Evolutionary conservation across 2,888 invertebrate species (phyloP).

Genomic region (Petrolisthes cinctipes): DNA sequence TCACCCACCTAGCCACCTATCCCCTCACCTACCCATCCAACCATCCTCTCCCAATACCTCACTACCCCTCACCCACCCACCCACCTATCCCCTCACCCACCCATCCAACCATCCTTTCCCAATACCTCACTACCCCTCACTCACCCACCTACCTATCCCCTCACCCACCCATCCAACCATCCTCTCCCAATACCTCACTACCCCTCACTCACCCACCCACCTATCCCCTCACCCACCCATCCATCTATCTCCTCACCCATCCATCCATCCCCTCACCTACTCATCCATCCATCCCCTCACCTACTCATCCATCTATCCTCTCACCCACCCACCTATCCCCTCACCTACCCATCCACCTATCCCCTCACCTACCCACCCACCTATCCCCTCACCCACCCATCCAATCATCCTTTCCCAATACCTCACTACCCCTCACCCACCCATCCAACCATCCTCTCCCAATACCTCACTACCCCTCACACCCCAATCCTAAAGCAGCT

Average conservation of each 20-base stretch:
- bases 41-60: background rate
- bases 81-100: background rate
- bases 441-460: background rate
- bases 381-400: background rate
- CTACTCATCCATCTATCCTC: no score
- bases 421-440: background rate
- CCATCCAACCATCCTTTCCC: background rate
- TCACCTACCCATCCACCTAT: background rate
- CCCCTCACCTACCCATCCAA: no score
- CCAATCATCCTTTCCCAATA: background rate
- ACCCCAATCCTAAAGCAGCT: background rate
- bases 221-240: background rate
- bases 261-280: no score
- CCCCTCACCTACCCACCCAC: no score
- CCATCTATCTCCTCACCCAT: background rate
- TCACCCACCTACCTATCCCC: no score
- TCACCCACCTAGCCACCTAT: background rate
- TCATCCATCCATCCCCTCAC: no score
- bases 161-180: background rate
- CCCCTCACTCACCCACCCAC: background rate
- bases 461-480: background rate
- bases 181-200: background rate
- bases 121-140: background rate
- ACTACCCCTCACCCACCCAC: background rate
- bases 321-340: background rate